Percentiles rank a stretch among this genome's conserved stretches.
phyloP scores from a whole-genome alignment of 2,797 vertebrate genomes.

The Micrastur ruficollis region DNA sequence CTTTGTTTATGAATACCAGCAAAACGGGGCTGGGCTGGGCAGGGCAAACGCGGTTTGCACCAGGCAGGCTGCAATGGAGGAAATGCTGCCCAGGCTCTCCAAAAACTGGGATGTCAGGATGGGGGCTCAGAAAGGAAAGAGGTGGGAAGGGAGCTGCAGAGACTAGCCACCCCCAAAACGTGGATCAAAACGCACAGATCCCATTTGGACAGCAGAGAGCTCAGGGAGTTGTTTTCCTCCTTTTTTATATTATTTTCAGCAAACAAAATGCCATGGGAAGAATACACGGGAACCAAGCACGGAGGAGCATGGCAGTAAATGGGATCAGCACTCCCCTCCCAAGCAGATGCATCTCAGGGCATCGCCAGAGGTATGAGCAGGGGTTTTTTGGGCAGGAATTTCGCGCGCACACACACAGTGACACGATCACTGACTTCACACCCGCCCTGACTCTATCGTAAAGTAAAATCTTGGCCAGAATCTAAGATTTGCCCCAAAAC shows the following conservation, averaged over 20 bases:
- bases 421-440: not conserved
- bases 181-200: not conserved
- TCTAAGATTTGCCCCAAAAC: not conserved
- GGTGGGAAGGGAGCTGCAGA: not conserved
- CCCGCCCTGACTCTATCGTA: fast-evolving
- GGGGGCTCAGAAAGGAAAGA: not conserved
- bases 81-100: not conserved
- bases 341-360: not conserved
- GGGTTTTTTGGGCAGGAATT: not conserved
- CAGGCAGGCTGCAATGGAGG: not conserved
- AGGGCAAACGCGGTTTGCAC: fast-evolving
- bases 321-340: not conserved
- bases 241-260: not conserved
- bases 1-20: not conserved
- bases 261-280: not conserved
- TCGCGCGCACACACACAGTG: too few relatives aligned
- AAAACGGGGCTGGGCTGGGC: not conserved
- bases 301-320: fast-evolving
- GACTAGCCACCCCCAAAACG: fast-evolving
- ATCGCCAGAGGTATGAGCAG: fast-evolving
- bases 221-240: not conserved
- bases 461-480: not conserved
- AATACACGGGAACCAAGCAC: fast-evolving
- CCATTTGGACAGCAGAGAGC: not conserved
- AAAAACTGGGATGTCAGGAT: fast-evolving